Conservation (phyloP, 2,888 invertebrate species). For the Phasia obesa region DNA sequence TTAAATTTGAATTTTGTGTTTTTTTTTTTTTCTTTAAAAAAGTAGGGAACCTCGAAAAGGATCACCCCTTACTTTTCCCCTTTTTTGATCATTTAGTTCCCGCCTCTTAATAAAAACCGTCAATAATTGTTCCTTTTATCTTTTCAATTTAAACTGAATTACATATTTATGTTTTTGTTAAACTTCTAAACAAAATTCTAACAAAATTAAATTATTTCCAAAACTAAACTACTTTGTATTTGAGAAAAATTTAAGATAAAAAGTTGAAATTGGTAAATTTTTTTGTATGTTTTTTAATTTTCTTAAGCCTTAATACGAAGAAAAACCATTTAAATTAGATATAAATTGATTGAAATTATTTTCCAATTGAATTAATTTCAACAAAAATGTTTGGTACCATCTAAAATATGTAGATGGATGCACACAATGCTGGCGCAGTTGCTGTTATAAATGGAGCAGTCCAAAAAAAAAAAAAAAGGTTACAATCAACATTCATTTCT, state of each 20-base stretch:
- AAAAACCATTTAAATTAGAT: constrained; percentile 56
- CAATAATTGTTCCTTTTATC: no score
- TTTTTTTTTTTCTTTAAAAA: no score
- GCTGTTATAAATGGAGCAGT: constrained; percentile 44
- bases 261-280: constrained; percentile 38
- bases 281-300: constrained; percentile 31
- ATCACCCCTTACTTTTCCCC: no score
- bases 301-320: constrained; percentile 39
- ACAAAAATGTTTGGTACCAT: constrained; percentile 35
- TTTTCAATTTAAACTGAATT: no score
- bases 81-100: no score
- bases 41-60: no score
- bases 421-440: constrained; percentile 12
- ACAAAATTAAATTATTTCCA: no score
- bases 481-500: constrained; percentile 30
- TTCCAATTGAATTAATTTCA: constrained; percentile 61
- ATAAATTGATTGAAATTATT: constrained; percentile 64
- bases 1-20: no score
- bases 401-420: constrained; percentile 40
- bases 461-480: background rate
- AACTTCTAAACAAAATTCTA: no score
- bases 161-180: no score
- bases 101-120: no score
- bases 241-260: constrained; percentile 2
- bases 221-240: no score